Percentiles rank a stretch among this genome's conserved stretches.
phyloP scores from a whole-genome alignment of 2,797 vertebrate genomes.

The Pristis pectinata region DNA sequence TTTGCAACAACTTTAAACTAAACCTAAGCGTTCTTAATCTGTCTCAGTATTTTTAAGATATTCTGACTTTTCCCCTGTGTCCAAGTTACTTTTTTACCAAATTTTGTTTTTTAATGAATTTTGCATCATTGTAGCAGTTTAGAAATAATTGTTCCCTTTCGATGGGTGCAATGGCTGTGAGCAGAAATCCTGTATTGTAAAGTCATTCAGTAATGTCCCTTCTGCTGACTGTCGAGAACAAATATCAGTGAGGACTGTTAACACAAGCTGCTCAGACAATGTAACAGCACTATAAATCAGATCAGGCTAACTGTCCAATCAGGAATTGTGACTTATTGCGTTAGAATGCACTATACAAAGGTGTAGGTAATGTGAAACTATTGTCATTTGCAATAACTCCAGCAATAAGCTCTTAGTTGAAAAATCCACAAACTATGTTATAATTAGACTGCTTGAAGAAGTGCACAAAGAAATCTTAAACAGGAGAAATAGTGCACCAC shows the following conservation, averaged over 20 bases:
- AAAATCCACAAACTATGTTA: not conserved
- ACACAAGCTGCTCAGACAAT: not conserved
- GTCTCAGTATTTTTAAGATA: not conserved
- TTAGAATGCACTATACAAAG: not conserved
- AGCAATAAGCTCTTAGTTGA: not conserved
- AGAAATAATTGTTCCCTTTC: not conserved
- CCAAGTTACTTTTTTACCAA: not conserved
- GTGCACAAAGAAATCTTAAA: not conserved
- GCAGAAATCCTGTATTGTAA: not conserved
- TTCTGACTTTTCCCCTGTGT: no score
- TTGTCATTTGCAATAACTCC: not conserved
- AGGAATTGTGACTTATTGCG: not conserved
- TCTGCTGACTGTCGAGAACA: slow-evolving; percentile 5
- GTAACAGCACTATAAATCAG: slow-evolving; percentile 23
- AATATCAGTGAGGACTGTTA: not conserved
- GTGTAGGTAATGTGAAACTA: not conserved
- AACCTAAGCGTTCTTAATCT: not conserved
- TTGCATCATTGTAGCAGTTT: not conserved
- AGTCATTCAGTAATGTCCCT: slow-evolving; percentile 22
- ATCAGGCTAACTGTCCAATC: slow-evolving; percentile 12
- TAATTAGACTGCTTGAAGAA: not conserved
- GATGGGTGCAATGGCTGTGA: not conserved
- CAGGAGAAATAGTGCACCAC: not conserved
- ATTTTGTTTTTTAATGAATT: not conserved
- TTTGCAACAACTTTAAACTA: not conserved